Evolutionary conservation across 2,888 invertebrate genomes (phyloP), one percentile per base, ranked within the genome.

Genomic region (Parnassius glacialis): DNA sequence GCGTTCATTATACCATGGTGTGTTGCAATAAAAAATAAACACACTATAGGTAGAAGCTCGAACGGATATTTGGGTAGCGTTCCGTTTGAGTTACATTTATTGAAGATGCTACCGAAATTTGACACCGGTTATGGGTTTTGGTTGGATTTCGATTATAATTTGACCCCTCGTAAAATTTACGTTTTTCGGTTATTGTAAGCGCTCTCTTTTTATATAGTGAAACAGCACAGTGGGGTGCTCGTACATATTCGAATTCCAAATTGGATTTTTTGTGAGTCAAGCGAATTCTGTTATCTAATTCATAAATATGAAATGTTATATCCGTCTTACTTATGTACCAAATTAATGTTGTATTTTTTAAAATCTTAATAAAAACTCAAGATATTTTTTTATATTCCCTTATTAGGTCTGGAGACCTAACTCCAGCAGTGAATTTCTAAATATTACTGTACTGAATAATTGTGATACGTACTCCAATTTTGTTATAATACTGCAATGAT

Each of bases 91-190:
- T 79, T 81, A 74, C 73, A 75, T 68, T 67, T 68, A 69, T 79
- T 76, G 77, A 80, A 79, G 79, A 82, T 77, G 85, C 84, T 83
- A 81, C 83, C 70, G 90, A 83, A 87, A 89, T 75, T 67, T 73
- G 82, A 89, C 82, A 63, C 59, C 59, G 47, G 48, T 62, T 52
- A 48, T 57, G 34, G 13, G 54, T 44, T 51, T 51, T 51, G 56
- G 45, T 51, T 56, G 61, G 41, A 50, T 61, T 56, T 61, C 42
- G 43, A 45, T 48, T 52, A 53, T 57, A 52, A 57, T 62, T 57
- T 52, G 41, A 62, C 11, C 57, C 43, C 25, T 55, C 51, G 51
- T 62, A 58, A 55, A 61, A 42, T 48, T 16, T 50, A 52, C 10
- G 43, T 9, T 52, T 48, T 55, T 59, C 13, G 13, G 13, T 55